phyloP scores from a whole-genome alignment of 2,113 vertebrate species.

The Alligator mississippiensis region DNA sequence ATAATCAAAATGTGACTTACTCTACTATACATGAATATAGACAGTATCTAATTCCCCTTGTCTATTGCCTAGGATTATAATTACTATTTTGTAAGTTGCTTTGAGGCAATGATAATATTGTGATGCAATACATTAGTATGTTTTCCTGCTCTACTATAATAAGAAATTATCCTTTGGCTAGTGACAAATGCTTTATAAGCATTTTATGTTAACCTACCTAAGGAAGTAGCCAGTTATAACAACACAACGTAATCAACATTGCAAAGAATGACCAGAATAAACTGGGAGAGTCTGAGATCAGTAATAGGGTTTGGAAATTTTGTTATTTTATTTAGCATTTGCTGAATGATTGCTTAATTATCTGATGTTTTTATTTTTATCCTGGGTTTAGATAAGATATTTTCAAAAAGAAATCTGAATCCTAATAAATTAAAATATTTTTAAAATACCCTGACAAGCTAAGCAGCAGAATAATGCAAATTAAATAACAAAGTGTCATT shows the following conservation, averaged over 20 bases:
- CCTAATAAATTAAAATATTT: too few species aligned
- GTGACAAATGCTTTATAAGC: background rate
- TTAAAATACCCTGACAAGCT: too few species aligned
- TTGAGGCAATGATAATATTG: background rate
- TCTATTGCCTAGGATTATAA: background rate
- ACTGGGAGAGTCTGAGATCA: background rate
- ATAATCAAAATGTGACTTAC: background rate
- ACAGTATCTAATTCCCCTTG: background rate
- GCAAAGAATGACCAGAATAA: background rate
- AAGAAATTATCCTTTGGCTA: background rate
- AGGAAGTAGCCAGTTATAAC: background rate
- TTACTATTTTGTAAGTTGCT: background rate
- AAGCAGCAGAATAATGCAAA: too few species aligned
- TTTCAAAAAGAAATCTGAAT: too few species aligned
- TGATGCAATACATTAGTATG: background rate
- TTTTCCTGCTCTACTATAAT: background rate
- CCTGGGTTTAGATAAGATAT: too few species aligned
- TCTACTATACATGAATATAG: background rate
- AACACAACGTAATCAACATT: background rate
- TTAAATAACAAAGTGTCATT: too few species aligned
- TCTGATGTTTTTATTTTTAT: too few species aligned
- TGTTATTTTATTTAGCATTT: background rate
- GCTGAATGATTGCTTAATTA: background rate
- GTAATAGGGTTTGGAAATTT: background rate
- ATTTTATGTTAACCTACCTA: background rate